These are phyloP conservation scores for Aurelia coerulea DNA, from an alignment of 30 jellyfish, hydroid and myxozoan species.

Conservation along the genomic window DNA sequence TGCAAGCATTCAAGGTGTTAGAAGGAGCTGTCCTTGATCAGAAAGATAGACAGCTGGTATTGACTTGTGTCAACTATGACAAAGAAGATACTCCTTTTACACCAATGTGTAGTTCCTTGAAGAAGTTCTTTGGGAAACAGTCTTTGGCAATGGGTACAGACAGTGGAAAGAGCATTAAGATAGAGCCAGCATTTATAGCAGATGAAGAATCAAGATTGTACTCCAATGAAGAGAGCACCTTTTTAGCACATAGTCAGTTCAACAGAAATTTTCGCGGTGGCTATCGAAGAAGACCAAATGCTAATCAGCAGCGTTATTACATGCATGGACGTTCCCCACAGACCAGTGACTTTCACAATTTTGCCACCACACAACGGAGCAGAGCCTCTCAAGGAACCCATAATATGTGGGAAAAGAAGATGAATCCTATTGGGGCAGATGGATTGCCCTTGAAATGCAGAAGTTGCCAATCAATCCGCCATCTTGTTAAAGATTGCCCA, in stretches of 20 bases:
- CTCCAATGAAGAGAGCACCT: not conserved
- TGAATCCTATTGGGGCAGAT: slow-evolving; percentile 38
- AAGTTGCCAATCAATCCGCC: slow-evolving; percentile 43
- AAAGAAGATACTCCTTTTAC: slow-evolving; percentile 1
- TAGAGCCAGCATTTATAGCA: slow-evolving; percentile 4
- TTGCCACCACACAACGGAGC: slow-evolving; percentile 18
- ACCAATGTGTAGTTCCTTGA: slow-evolving; percentile 31
- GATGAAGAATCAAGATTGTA: slow-evolving; percentile 9
- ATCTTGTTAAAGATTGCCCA: slow-evolving; percentile 44
- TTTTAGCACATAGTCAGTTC: not conserved
- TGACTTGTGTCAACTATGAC: slow-evolving; percentile 34
- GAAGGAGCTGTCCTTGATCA: slow-evolving; percentile 28
- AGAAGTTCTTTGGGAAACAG: slow-evolving; percentile 31
- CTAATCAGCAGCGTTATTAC: not conserved
- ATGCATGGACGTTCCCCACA: slow-evolving; percentile 13
- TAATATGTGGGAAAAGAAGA: not conserved
- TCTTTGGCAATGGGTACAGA: slow-evolving; percentile 11
- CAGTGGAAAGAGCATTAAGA: not conserved
- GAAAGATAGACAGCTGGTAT: slow-evolving; percentile 31
- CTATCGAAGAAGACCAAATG: not conserved
- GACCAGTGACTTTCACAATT: not conserved
- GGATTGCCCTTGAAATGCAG: slow-evolving; percentile 30
- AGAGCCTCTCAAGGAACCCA: slow-evolving; percentile 1
- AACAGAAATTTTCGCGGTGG: slow-evolving; percentile 3
- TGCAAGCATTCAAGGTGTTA: slow-evolving; percentile 27